A percentile compares a stretch with the other conserved stretches of the same genome.
Conservation (phyloP, 2,888 invertebrate genomes). For the Ichneumoninae sp. region DNA sequence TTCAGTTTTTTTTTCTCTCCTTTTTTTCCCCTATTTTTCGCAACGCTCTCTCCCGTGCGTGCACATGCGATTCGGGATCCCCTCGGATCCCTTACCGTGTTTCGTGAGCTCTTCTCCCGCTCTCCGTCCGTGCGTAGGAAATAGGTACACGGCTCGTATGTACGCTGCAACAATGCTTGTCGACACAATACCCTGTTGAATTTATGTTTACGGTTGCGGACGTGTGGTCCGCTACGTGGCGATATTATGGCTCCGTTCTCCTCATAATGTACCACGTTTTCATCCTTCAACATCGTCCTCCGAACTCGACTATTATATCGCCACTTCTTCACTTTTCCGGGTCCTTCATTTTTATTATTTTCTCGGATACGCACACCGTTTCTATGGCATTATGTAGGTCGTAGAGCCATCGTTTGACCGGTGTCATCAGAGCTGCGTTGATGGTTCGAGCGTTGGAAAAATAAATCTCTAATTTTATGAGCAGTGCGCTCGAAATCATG, state of each 20-base stretch:
- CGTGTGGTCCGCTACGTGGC: slow-evolving; percentile 43
- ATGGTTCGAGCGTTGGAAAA: neutral
- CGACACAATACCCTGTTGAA: slow-evolving; percentile 63
- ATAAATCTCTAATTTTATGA: neutral
- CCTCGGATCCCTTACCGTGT: slow-evolving; percentile 12
- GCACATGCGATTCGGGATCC: slow-evolving; percentile 16
- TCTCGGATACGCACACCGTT: slow-evolving; percentile 16
- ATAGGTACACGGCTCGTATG: slow-evolving; percentile 36
- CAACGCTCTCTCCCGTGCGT: slow-evolving; percentile 37
- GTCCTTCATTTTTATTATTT: slow-evolving; percentile 44
- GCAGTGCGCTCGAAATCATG: neutral
- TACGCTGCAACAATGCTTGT: slow-evolving; percentile 56
- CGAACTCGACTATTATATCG: slow-evolving; percentile 5
- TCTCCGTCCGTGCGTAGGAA: slow-evolving; percentile 39
- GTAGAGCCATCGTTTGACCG: slow-evolving; percentile 40
- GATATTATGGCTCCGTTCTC: slow-evolving; percentile 50
- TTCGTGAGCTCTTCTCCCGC: slow-evolving; percentile 2
- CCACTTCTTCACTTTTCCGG: neutral
- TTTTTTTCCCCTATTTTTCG: slow-evolving; percentile 46
- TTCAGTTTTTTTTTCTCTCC: neutral
- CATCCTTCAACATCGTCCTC: slow-evolving; percentile 27
- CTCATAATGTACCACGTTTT: slow-evolving; percentile 51
- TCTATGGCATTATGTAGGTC: slow-evolving; percentile 3
- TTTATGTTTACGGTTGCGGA: slow-evolving; percentile 60
- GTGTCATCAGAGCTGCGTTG: neutral